A percentile compares a stretch with the other conserved stretches of the same genome.
phyloP scores from a whole-genome alignment of 2,888 invertebrate species.

The Blera fallax region DNA sequence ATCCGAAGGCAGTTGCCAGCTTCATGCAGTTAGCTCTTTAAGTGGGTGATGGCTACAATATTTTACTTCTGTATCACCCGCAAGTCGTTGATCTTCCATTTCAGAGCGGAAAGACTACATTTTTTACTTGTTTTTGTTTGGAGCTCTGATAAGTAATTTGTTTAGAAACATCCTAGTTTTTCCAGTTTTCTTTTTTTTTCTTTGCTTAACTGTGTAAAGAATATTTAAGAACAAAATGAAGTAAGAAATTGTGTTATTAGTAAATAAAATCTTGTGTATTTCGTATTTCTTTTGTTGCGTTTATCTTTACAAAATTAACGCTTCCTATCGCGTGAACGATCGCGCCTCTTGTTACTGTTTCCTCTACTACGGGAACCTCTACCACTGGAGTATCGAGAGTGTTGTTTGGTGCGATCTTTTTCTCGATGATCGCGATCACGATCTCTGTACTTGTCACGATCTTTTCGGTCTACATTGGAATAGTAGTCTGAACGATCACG shows the following conservation, averaged over 20 bases:
- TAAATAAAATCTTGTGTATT: slow-evolving; percentile 37
- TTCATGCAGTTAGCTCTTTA: slow-evolving; percentile 86
- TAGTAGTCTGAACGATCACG: slow-evolving; percentile 79
- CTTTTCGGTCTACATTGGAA: slow-evolving; percentile 76
- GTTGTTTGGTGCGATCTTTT: slow-evolving; percentile 77
- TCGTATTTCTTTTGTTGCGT: background rate
- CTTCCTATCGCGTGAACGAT: slow-evolving; percentile 79
- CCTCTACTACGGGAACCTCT: slow-evolving; percentile 76
- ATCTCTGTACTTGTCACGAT: slow-evolving; percentile 78
- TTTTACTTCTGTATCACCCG: slow-evolving; percentile 84
- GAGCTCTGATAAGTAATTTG: slow-evolving; percentile 60
- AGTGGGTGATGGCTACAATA: slow-evolving; percentile 86
- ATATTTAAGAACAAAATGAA: slow-evolving; percentile 37
- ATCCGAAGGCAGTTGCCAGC: slow-evolving; percentile 85
- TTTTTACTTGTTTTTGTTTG: slow-evolving; percentile 44
- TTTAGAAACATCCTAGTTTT: slow-evolving; percentile 6
- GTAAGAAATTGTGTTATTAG: slow-evolving; percentile 38
- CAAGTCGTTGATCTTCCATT: slow-evolving; percentile 73
- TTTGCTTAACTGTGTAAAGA: slow-evolving; percentile 34
- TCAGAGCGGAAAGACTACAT: background rate
- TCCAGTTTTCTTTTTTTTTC: slow-evolving; percentile 18
- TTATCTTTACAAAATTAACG: slow-evolving; percentile 74
- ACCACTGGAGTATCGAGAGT: slow-evolving; percentile 77
- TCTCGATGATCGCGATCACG: slow-evolving; percentile 74
- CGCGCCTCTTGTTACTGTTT: slow-evolving; percentile 77